These are phyloP conservation scores for Zoanthus sociatus DNA, from an alignment of 92 coral and sea anemone species.

Conservation along the genomic window DNA sequence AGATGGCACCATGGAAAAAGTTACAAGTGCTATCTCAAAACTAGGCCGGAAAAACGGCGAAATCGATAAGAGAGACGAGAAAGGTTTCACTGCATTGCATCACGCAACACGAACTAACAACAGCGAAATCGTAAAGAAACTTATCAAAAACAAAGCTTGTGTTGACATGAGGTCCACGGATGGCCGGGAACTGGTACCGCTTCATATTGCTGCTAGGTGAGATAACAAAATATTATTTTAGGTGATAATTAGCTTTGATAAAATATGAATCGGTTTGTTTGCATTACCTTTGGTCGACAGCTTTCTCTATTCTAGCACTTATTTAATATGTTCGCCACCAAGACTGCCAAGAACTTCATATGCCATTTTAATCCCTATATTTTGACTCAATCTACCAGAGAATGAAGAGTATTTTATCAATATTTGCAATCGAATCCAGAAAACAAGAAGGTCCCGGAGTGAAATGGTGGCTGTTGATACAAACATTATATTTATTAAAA, in stretches of 20 bases:
- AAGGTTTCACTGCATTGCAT: conserved; percentile 75
- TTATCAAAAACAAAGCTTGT: conserved; percentile 69
- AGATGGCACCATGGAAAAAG: conserved; percentile 18
- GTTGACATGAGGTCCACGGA: conserved; percentile 64
- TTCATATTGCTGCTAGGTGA: conserved; percentile 85
- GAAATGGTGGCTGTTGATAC: too few species aligned
- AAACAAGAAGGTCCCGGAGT: too few species aligned
- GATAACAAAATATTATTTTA: not conserved
- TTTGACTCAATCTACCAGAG: too few species aligned
- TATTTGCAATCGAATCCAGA: too few species aligned
- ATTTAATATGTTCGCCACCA: too few species aligned
- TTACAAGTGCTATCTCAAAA: conserved; percentile 12
- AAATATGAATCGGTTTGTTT: too few species aligned
- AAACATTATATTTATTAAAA: too few species aligned
- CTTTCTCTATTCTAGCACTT: not conserved
- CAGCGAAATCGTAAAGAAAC: conserved; percentile 56
- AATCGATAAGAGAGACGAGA: conserved; percentile 62
- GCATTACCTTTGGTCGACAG: not conserved
- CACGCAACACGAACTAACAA: conserved; percentile 70
- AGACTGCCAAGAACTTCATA: too few species aligned
- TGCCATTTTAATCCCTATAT: too few species aligned
- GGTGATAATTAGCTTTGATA: not conserved
- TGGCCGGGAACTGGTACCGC: conserved; percentile 59
- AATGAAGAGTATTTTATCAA: too few species aligned
- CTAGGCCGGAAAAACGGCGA: conserved; percentile 27